Conservation (phyloP, 2,888 invertebrate genomes). For the Aporophyla nigra region DNA sequence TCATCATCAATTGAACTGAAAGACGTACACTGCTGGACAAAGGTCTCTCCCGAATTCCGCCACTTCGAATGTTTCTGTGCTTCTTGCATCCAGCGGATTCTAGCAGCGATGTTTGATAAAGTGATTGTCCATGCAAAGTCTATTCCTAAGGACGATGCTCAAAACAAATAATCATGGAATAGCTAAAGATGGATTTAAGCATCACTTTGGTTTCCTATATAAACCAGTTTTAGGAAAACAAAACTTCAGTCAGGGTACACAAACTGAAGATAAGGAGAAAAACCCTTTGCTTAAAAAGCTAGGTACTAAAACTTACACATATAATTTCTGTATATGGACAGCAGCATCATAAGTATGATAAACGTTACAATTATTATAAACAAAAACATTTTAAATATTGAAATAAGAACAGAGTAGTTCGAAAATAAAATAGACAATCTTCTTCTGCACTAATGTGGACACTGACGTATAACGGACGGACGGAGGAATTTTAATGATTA, state of each 20-base stretch:
- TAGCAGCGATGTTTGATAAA: neutral
- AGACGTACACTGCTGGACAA: no score
- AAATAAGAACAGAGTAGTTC: neutral
- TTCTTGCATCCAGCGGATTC: no score
- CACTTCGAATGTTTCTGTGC: no score
- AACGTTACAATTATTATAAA: constrained; percentile 26
- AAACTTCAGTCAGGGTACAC: no score
- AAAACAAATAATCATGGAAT: neutral
- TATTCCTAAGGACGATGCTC: neutral
- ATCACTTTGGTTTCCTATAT: neutral
- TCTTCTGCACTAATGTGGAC: neutral
- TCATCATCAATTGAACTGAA: no score
- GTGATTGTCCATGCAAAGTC: neutral
- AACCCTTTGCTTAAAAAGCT: neutral
- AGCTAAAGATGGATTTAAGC: neutral
- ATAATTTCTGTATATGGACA: constrained; percentile 42
- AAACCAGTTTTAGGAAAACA: neutral
- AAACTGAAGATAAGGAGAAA: neutral
- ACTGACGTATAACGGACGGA: constrained; percentile 8
- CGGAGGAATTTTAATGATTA: constrained; percentile 15
- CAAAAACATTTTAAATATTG: constrained; percentile 25
- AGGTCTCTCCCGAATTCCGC: no score
- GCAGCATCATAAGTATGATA: constrained; percentile 25
- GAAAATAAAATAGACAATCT: constrained; percentile 2
- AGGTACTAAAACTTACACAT: constrained; percentile 36